Evolutionary conservation across 2,113 vertebrate species (phyloP).

Genomic region (Progne subis): DNA sequence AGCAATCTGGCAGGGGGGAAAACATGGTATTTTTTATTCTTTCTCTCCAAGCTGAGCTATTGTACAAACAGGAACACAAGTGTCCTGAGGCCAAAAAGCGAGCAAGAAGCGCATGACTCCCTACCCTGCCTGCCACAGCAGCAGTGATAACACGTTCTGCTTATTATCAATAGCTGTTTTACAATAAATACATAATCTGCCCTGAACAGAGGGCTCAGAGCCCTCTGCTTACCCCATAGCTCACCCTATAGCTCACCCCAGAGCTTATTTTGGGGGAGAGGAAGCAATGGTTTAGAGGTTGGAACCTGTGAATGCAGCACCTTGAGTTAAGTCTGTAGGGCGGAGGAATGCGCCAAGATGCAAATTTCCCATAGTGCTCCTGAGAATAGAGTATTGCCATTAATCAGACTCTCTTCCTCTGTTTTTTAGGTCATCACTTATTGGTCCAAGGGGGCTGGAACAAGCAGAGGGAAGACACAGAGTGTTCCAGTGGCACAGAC

Average conservation of each 20-base stretch:
- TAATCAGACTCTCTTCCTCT: background rate
- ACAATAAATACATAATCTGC: background rate
- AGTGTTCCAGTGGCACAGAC: background rate
- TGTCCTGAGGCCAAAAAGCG: conserved; percentile 56
- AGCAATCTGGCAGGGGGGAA: conserved; percentile 17
- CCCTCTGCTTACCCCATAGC: background rate
- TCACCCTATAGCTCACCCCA: background rate
- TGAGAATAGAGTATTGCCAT: background rate
- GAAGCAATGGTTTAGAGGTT: background rate
- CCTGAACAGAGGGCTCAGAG: background rate
- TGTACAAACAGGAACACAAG: conserved; percentile 65
- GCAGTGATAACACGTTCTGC: conserved; percentile 16
- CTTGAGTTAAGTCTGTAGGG: background rate
- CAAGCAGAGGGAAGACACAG: background rate
- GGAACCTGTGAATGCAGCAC: background rate
- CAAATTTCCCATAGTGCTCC: background rate
- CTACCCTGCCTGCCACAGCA: conserved; percentile 3
- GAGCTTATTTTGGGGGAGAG: background rate
- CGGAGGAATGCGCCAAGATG: background rate
- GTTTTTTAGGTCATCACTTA: background rate
- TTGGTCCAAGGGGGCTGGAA: background rate
- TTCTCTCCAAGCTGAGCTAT: conserved; percentile 51
- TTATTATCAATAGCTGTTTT: conserved; percentile 13
- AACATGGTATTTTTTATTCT: conserved; percentile 49
- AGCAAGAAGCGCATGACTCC: conserved; percentile 33